Base-by-base conservation (phyloP, 2,888 invertebrate genomes). In the Latrodectus elegans region DNA sequence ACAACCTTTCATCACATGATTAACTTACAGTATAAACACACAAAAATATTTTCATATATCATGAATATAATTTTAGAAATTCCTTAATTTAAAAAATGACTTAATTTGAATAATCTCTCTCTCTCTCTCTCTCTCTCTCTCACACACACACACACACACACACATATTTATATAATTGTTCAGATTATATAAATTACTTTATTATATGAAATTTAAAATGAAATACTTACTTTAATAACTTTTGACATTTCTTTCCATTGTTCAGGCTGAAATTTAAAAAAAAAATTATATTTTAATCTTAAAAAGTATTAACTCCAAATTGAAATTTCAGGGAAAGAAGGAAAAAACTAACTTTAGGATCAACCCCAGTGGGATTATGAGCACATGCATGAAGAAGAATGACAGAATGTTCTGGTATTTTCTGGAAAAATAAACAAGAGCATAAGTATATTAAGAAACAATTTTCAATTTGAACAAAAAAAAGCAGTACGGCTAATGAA, bases 311-410 rank as follows among this genome's bases (percentile, higher is more conserved):
- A 22, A 22, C 11, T 6, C 60, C 10, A 60, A 60, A 60, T 14
- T 6, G n/a, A 60, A 15, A 12, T 60, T 8, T 60, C 8, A 0
- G 12, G 60, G 60, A 55, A 67, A 12, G 26, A 67, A 17, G 8
- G 67, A 38, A 55, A 12, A 71, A 53, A 89, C 85, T 70, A 72
- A 91, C 91, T 78, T 93, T 95, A 3, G 97, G 97, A 93, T 98
- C 98, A 4, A 98, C 97, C 17, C 98, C 98, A 51, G 99, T 99
- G 15, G 99, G 99, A 93, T 99, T 99, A 93, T 99, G 99, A 10
- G 99, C 99, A 93, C 99, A 99, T 0, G 99, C 99, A 92, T 99
- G 99, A 65, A 99, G 93, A 85, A 99, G 93, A 90, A 99, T 95
- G 12, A 98, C 94, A 0, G 98, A 96, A 77, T 95, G 95, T 91